phyloP scores from a whole-genome alignment of 2,797 vertebrate species.

The Chromobotia macracanthus region DNA sequence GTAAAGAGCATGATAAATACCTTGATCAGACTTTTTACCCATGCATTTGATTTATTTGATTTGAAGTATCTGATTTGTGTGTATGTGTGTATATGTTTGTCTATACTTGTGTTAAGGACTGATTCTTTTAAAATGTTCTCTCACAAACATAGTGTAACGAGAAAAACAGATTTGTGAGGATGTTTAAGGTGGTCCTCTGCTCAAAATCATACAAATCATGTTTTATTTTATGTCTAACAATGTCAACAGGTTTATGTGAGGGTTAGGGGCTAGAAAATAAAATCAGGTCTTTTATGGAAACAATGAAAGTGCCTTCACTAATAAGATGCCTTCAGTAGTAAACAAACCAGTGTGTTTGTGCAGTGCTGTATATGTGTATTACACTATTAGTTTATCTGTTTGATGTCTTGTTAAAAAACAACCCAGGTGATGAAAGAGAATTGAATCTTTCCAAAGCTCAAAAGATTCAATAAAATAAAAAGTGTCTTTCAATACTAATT shows the following conservation, averaged over 20 bases:
- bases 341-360: not conserved
- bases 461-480: not conserved
- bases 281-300: not conserved
- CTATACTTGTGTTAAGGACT: too few relatives aligned
- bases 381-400: not conserved
- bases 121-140: too few relatives aligned
- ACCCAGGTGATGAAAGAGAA: not conserved
- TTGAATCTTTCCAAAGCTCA: not conserved
- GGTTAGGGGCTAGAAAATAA: not conserved
- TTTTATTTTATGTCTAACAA: not conserved
- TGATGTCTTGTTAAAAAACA: conserved; percentile 9
- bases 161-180: too few relatives aligned
- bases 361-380: not conserved
- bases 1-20: not conserved
- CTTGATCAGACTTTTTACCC: not conserved
- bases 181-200: not conserved
- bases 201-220: not conserved
- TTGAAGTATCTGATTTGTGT: too few relatives aligned
- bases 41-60: too few relatives aligned
- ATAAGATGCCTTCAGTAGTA: not conserved
- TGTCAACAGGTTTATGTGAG: not conserved
- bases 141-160: too few relatives aligned
- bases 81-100: too few relatives aligned
- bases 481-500: not conserved
- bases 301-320: too few relatives aligned